A percentile compares a stretch with the other conserved stretches of the same genome.
phyloP scores from a whole-genome alignment of 2,113 vertebrate species.

The Ameiurus melas region DNA sequence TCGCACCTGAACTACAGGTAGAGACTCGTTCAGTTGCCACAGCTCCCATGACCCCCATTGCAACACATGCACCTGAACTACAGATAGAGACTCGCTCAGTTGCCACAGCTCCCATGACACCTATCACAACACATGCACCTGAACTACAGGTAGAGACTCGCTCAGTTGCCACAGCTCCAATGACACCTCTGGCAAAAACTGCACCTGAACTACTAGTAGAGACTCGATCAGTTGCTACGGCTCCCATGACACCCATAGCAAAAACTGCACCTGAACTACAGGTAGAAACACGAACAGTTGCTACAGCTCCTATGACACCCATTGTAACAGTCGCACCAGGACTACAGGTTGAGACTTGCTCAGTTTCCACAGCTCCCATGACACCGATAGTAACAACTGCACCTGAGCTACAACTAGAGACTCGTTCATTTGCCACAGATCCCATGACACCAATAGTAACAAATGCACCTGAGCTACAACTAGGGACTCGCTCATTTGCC shows the following conservation, averaged over 20 bases:
- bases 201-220: constrained; percentile 5
- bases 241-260: constrained; percentile 32
- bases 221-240: constrained; percentile 18
- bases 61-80: constrained; percentile 16
- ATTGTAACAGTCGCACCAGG: constrained; percentile 5
- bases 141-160: constrained; percentile 6
- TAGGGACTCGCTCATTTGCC: too few species aligned
- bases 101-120: constrained; percentile 32
- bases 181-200: constrained; percentile 20
- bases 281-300: not conserved
- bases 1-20: not conserved
- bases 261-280: not conserved
- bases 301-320: constrained; percentile 26
- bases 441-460: constrained; percentile 26
- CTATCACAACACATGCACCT: constrained; percentile 4
- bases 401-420: not conserved
- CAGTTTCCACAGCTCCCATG: constrained; percentile 32
- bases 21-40: constrained; percentile 20
- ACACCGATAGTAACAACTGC: not conserved
- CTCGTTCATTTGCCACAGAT: not conserved
- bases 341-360: not conserved
- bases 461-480: not conserved
- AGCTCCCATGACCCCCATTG: constrained; percentile 27
- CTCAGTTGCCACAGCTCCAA: constrained; percentile 19
- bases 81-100: constrained; percentile 20